phyloP scores from a whole-genome alignment of 2,888 invertebrate species.

The Xanthorhoe designata region DNA sequence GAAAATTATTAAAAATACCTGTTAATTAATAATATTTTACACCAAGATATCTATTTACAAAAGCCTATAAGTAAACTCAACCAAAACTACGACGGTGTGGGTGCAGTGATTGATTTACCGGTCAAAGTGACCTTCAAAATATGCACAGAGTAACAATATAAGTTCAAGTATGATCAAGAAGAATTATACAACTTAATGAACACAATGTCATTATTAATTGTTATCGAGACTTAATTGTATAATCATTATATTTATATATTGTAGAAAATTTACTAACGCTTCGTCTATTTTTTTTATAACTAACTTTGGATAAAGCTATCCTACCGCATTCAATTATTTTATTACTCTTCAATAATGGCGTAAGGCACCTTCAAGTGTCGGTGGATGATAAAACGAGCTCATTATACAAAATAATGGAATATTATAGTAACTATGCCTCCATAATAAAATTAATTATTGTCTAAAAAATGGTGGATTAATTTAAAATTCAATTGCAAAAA shows the following conservation, averaged over 20 bases:
- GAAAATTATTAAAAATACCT: too few species aligned
- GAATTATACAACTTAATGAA: too few species aligned
- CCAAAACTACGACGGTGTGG: constrained; percentile 14
- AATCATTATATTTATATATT: too few species aligned
- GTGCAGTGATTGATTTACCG: constrained; percentile 15
- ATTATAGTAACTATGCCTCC: not conserved
- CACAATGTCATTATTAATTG: too few species aligned
- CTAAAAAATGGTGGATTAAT: not conserved
- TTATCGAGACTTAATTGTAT: too few species aligned
- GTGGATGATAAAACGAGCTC: constrained; percentile 1
- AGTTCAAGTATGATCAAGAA: not conserved
- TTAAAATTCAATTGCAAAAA: not conserved
- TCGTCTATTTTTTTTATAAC: too few species aligned
- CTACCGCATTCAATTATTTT: not conserved
- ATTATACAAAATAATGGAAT: not conserved
- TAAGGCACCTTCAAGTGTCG: not conserved
- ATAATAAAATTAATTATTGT: not conserved
- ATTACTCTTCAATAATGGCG: not conserved
- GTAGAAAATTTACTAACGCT: too few species aligned
- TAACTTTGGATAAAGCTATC: not conserved
- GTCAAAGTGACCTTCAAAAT: constrained; percentile 9
- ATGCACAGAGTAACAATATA: not conserved
- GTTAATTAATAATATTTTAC: not conserved
- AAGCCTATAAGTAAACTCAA: not conserved
- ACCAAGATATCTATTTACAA: not conserved